Percentiles rank a stretch among this genome's conserved stretches.
Conservation (phyloP, 1,140 invertebrate species). For the Drosophila truncata region DNA sequence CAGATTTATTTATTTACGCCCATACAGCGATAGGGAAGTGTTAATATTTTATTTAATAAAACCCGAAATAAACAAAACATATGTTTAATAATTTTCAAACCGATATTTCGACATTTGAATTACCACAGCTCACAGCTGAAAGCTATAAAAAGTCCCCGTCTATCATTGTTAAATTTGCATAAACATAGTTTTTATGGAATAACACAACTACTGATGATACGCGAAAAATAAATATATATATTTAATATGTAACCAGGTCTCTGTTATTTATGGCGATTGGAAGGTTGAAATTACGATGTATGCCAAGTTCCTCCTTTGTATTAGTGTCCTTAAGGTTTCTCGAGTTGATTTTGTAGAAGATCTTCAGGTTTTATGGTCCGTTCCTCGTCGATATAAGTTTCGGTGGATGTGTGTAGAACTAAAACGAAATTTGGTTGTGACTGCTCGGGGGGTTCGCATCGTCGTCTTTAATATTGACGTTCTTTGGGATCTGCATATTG, state of each 20-base stretch:
- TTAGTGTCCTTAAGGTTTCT: neutral
- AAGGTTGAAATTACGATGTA: neutral
- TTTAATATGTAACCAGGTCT: slow-evolving; percentile 27
- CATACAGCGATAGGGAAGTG: slow-evolving; percentile 17
- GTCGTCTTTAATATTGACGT: neutral
- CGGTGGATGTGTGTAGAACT: too few species aligned
- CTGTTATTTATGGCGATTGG: neutral
- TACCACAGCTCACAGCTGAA: slow-evolving; percentile 52
- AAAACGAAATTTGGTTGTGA: neutral
- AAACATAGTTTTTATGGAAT: slow-evolving; percentile 37
- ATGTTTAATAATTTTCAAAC: slow-evolving; percentile 26
- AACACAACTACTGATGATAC: slow-evolving; percentile 22
- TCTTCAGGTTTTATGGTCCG: neutral
- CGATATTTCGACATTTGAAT: slow-evolving; percentile 24
- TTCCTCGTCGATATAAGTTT: neutral
- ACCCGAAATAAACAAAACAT: slow-evolving; percentile 32
- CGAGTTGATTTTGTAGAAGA: too few species aligned
- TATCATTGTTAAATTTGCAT: slow-evolving; percentile 71
- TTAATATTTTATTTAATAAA: slow-evolving; percentile 55
- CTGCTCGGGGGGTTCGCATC: neutral
- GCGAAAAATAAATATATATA: slow-evolving; percentile 40
- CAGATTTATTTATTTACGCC: slow-evolving; percentile 70
- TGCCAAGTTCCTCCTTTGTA: neutral
- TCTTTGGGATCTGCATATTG: neutral
- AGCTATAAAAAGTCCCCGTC: slow-evolving; percentile 40